Percentiles rank a stretch among this genome's conserved stretches.
phyloP scores from a whole-genome alignment of 2,113 vertebrate genomes.

The Zosterops lateralis region DNA sequence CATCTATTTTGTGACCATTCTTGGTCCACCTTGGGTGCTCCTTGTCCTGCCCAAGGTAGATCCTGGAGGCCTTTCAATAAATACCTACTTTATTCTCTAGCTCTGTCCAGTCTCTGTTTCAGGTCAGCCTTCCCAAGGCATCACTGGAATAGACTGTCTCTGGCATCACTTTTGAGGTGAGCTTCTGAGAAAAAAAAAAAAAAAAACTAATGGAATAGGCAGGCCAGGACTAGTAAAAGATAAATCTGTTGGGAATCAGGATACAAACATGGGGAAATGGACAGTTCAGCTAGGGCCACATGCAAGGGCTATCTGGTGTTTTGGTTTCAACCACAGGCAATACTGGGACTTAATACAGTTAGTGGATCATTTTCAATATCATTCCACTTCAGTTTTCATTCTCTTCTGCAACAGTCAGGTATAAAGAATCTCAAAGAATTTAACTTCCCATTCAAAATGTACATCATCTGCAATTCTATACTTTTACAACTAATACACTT shows the following conservation, averaged over 20 bases:
- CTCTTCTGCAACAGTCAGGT: background rate
- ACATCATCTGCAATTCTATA: background rate
- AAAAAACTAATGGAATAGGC: background rate
- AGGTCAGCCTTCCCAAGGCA: too few species aligned
- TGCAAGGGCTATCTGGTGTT: background rate
- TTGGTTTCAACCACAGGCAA: background rate
- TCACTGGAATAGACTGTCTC: background rate
- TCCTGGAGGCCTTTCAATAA: too few species aligned
- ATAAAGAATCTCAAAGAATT: background rate
- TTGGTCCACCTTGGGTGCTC: too few species aligned
- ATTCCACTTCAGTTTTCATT: background rate
- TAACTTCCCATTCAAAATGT: background rate
- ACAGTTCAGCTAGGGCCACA: background rate
- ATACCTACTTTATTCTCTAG: too few species aligned
- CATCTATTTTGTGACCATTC: too few species aligned
- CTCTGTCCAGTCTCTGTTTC: too few species aligned
- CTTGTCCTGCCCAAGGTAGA: too few species aligned
- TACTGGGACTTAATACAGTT: background rate
- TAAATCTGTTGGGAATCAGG: background rate
- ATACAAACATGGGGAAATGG: background rate
- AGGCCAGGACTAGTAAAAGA: background rate
- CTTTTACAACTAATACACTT: background rate
- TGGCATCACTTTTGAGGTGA: background rate
- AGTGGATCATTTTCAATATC: background rate
- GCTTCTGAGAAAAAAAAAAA: background rate